Conservation (phyloP, 2,888 invertebrate genomes). For the Chironomus tentans region DNA sequence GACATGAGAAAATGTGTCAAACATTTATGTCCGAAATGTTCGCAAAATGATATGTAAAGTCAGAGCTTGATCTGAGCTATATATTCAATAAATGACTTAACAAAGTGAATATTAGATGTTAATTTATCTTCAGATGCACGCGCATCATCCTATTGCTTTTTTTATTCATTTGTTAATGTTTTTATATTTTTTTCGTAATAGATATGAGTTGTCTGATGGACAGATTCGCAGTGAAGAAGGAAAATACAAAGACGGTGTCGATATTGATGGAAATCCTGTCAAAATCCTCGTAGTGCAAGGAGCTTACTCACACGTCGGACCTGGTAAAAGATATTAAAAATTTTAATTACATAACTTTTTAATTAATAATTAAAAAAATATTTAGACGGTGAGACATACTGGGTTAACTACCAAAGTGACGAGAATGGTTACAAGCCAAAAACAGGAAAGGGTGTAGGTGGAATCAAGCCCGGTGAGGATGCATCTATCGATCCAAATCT, state of each 20-base stretch:
- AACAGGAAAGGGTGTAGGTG: slow-evolving; percentile 29
- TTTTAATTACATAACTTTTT: not conserved
- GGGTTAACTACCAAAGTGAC: slow-evolving; percentile 12
- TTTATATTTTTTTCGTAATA: slow-evolving; percentile 1
- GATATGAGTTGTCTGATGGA: slow-evolving; percentile 29
- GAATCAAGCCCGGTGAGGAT: slow-evolving; percentile 29
- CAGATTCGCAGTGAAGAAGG: slow-evolving; percentile 29
- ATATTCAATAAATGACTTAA: not conserved
- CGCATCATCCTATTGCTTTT: no score
- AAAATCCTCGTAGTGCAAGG: slow-evolving; percentile 22
- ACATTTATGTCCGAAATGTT: not conserved
- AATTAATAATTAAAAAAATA: not conserved
- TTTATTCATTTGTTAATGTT: no score
- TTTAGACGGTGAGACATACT: slow-evolving; percentile 20
- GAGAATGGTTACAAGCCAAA: slow-evolving; percentile 28
- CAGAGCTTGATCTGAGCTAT: not conserved
- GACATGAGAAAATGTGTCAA: not conserved
- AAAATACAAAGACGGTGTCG: slow-evolving; percentile 27
- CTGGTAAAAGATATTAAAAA: not conserved
- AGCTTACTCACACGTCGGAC: slow-evolving; percentile 3
- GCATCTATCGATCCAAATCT: slow-evolving; percentile 28
- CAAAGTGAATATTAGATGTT: no score
- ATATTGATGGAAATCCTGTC: slow-evolving; percentile 17
- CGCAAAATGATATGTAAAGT: not conserved
- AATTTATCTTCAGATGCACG: no score